Percentiles rank a stretch among this genome's conserved stretches.
phyloP scores from a whole-genome alignment of 2,113 vertebrate genomes.

The Ailuropoda melanoleuca region DNA sequence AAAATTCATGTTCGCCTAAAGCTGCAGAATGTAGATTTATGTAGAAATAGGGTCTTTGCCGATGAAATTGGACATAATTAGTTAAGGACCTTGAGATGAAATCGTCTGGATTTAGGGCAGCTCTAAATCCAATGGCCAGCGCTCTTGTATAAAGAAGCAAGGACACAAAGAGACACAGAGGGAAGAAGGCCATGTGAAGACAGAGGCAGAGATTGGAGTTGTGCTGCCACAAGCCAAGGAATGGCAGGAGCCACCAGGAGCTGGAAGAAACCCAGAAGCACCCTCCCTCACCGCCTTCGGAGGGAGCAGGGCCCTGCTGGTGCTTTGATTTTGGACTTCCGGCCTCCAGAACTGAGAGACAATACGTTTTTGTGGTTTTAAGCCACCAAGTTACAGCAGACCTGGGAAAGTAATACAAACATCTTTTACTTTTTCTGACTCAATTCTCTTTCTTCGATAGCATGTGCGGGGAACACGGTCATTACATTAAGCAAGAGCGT shows the following conservation, averaged over 20 bases:
- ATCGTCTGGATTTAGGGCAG: neutral
- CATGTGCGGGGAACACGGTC: neutral
- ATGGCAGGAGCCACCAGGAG: neutral
- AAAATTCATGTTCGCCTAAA: neutral
- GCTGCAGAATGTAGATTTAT: neutral
- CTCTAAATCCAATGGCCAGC: neutral
- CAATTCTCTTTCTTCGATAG: neutral
- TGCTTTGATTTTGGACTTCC: neutral
- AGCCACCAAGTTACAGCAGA: neutral
- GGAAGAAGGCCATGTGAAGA: neutral
- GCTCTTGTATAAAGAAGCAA: neutral
- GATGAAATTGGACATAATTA: neutral
- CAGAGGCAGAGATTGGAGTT: neutral
- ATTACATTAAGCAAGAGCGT: neutral
- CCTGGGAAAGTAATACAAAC: neutral
- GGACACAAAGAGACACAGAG: neutral
- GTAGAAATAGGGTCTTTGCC: neutral
- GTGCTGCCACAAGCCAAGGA: neutral
- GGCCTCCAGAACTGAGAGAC: neutral
- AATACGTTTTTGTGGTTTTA: neutral
- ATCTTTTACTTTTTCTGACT: neutral
- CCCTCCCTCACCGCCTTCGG: accelerated
- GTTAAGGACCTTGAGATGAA: neutral
- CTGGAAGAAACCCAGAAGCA: neutral
- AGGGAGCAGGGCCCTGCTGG: accelerated